Evolutionary conservation across 1,140 invertebrate species (phyloP).

Genomic region (Apis mellifera): DNA sequence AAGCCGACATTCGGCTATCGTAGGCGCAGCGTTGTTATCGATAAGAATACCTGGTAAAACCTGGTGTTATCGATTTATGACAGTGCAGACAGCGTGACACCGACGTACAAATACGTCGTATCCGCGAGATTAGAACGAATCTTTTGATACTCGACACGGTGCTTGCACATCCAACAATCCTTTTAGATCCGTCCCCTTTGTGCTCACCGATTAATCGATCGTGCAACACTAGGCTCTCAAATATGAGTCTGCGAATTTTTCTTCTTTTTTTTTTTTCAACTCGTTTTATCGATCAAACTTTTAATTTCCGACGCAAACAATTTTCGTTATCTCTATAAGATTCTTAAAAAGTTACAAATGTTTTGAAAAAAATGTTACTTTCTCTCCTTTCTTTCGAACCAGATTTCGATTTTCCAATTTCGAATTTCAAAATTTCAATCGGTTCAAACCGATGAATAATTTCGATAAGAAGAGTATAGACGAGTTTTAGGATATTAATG

Average conservation of each 20-base stretch:
- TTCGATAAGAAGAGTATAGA: no score
- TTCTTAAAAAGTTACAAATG: no score
- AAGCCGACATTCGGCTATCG: constrained; percentile 32
- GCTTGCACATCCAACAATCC: background rate
- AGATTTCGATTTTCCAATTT: no score
- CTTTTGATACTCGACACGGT: constrained; percentile 32
- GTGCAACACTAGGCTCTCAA: no score
- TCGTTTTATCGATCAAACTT: background rate
- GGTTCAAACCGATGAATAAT: no score
- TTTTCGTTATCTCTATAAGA: no score
- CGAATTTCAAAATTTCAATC: no score
- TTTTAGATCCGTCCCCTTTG: background rate
- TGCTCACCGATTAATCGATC: background rate
- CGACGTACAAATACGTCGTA: constrained; percentile 47
- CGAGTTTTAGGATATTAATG: no score
- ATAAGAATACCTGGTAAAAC: constrained; percentile 58
- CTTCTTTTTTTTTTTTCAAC: no score
- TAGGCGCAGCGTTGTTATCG: constrained; percentile 44
- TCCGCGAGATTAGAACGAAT: constrained; percentile 48
- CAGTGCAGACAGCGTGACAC: constrained; percentile 71
- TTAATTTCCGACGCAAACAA: background rate
- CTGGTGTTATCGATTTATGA: constrained; percentile 71
- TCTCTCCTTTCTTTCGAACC: no score
- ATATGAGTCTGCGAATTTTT: background rate
- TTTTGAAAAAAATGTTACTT: no score